Percentiles rank a stretch among this genome's conserved stretches.
Evolutionary conservation across 2,113 vertebrate genomes (phyloP).

Genomic region (Spea multiplicata): DNA sequence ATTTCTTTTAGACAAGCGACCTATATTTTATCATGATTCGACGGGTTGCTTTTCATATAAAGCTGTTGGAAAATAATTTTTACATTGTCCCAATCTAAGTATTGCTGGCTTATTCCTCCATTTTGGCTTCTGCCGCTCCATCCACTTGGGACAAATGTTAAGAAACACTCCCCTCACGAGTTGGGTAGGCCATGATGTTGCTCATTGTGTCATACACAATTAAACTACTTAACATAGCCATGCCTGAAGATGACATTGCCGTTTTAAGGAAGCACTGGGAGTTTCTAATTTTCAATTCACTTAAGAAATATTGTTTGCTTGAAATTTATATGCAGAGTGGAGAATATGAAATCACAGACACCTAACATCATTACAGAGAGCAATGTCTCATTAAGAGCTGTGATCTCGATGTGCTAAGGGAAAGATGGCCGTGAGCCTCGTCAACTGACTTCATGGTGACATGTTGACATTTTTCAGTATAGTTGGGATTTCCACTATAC

Average conservation of each 20-base stretch:
- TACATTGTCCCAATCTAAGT: too few relatives aligned
- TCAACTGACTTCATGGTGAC: not conserved
- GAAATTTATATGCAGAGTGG: conserved; percentile 17
- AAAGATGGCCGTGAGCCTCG: not conserved
- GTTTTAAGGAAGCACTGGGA: conserved; percentile 22
- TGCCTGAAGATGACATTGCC: not conserved
- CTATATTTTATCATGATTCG: too few relatives aligned
- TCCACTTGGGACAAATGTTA: too few relatives aligned
- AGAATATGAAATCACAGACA: conserved; percentile 36
- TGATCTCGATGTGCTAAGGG: not conserved
- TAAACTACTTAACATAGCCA: conserved; percentile 3
- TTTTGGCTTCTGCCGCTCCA: too few relatives aligned
- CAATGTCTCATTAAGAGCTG: conserved; percentile 4
- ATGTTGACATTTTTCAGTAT: not conserved
- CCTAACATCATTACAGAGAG: conserved; percentile 13
- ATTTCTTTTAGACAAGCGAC: too few relatives aligned
- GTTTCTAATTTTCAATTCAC: conserved; percentile 34
- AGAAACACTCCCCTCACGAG: not conserved
- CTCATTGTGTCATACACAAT: conserved; percentile 24
- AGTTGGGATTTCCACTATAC: not conserved
- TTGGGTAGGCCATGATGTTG: not conserved
- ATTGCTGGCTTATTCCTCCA: too few relatives aligned
- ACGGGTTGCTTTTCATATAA: too few relatives aligned
- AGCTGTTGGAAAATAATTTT: too few relatives aligned
- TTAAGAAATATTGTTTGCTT: not conserved